Conservation (phyloP, 2,888 invertebrate genomes). For the Rhagonycha lutea region DNA sequence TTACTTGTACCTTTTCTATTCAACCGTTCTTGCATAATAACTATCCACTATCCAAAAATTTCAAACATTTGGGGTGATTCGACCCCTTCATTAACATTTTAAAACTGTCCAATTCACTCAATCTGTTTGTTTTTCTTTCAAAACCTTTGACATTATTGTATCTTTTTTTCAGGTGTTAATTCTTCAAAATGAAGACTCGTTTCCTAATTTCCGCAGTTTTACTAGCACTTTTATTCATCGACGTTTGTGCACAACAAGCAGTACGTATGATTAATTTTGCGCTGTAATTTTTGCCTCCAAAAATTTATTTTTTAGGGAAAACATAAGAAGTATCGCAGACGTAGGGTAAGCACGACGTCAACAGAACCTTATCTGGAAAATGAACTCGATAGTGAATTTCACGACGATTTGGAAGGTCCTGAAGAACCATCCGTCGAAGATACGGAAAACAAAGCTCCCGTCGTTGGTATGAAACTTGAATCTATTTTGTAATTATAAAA, state of each 20-base stretch:
- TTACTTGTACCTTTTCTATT: not conserved
- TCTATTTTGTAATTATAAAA: not conserved
- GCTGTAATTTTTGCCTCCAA: not conserved
- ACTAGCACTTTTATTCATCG: not conserved
- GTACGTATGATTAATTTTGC: not conserved
- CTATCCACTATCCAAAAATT: not conserved
- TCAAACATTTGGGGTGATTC: not conserved
- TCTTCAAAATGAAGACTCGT: not conserved
- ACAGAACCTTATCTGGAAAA: slow-evolving; percentile 45
- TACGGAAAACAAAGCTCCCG: slow-evolving; percentile 45
- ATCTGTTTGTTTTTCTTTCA: not conserved
- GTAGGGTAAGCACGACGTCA: slow-evolving; percentile 48
- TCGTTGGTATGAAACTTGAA: slow-evolving; percentile 11
- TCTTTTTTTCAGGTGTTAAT: not conserved
- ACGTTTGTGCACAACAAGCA: not conserved
- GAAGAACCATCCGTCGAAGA: slow-evolving; percentile 39
- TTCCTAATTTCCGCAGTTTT: not conserved
- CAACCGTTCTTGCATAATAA: not conserved
- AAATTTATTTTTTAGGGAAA: slow-evolving; percentile 42
- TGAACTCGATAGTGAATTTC: slow-evolving; percentile 51
- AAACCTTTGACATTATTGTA: not conserved
- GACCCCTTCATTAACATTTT: not conserved
- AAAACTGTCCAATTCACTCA: not conserved
- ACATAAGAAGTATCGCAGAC: slow-evolving; percentile 50
- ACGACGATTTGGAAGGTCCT: slow-evolving; percentile 36